Base-by-base conservation (phyloP, 2,113 vertebrate genomes). In the Gnathonemus echidnorhynchus region DNA sequence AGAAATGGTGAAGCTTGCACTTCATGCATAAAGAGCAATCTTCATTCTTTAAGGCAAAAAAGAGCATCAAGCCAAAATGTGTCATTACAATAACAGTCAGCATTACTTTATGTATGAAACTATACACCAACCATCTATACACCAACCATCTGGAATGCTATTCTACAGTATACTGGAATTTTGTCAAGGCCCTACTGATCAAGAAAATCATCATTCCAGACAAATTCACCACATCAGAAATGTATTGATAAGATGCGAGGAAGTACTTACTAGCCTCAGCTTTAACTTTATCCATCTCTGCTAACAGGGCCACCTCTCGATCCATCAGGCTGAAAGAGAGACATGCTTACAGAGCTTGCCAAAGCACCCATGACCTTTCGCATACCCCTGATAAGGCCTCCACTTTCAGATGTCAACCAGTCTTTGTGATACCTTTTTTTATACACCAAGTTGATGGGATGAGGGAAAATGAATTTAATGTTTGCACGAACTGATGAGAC, bases 231-330 rank as follows among this genome's bases (percentile, higher is more conserved):
- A 31, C 45, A 21, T 35, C 13, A 35, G 49, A 49, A 46, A 74
- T 31, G 21, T 56, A 19, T 80, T 42, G 35, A 77, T 24, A 35
- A 52, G 70, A 11, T 83, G 27, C 56, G 15, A 35, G 17, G 83
- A 13, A n/a, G 35, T 92, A 93, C 98, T 98, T 96, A 99, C 98
- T 96, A 91, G 98, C 96, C 94, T 98, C 98, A 52, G 97, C 97
- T 95, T 99, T 99, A 90, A 99, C 98, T 96, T 98, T 98, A 94
- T 99, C 98, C 98, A 99, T 98, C 93, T 99, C 98, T 1, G 92
- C 94, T 90, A 99, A 92, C 62, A 99, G 94, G 8, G 97, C 96
- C 91, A 99, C 98, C 94, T 99, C 98, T 90, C 98, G 95, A 93
- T 99, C 98, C 97, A 99, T 99, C 80, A 99, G 96, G 95, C 98